A percentile compares a stretch with the other conserved stretches of the same genome.
These are phyloP conservation scores for Scomber scombrus DNA, from an alignment of 2,113 vertebrate species.

Conservation along the genomic window DNA sequence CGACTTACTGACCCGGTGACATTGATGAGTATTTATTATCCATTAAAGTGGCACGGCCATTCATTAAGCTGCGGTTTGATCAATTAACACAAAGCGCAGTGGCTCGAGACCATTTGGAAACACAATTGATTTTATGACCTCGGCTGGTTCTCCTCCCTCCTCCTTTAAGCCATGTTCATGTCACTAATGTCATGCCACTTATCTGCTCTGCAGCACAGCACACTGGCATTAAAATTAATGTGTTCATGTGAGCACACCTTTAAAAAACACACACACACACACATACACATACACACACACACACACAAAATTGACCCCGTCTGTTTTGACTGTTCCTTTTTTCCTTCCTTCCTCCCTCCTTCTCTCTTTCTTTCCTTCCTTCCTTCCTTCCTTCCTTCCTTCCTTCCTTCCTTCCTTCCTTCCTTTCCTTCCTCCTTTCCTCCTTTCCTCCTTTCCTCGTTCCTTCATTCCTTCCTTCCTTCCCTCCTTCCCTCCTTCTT, in stretches of 20 bases:
- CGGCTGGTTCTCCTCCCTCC: conserved; percentile 34
- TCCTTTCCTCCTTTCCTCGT: no score
- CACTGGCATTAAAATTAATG: not conserved
- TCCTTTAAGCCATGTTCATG: conserved; percentile 23
- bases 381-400: no score
- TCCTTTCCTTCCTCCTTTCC: no score
- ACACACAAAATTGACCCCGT: no score
- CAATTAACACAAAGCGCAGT: conserved; percentile 53
- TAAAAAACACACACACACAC: no score
- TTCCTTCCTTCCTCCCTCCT: no score
- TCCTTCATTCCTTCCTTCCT: no score
- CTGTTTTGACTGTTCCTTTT: no score
- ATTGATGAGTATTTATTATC: conserved; percentile 39
- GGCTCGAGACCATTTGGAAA: conserved; percentile 42
- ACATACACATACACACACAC: no score
- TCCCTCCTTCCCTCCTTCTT: no score
- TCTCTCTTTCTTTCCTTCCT: no score
- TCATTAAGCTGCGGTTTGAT: conserved; percentile 59
- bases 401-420: no score
- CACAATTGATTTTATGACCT: conserved; percentile 59
- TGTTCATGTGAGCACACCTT: not conserved
- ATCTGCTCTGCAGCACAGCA: conserved; percentile 35
- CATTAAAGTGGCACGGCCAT: conserved; percentile 40
- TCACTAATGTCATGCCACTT: conserved; percentile 32
- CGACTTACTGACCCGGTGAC: conserved; percentile 23